Evolutionary conservation across 1,140 invertebrate genomes (phyloP).

Genomic region (Brachionus paranguensis): DNA sequence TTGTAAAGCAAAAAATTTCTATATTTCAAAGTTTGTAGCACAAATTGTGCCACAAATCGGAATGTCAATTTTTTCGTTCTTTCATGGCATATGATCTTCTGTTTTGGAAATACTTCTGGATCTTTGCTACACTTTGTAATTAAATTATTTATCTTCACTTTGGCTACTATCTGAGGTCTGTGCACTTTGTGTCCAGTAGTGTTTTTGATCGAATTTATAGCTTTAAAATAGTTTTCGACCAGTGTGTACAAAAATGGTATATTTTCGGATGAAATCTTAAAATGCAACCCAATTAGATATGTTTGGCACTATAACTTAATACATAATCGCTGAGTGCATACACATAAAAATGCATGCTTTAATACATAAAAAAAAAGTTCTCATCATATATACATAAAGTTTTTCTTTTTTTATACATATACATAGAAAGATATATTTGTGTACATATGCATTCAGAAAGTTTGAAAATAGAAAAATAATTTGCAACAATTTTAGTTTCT

Average conservation of each 20-base stretch:
- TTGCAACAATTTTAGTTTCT: too few relatives aligned
- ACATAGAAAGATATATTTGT: too few relatives aligned
- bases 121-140: background rate
- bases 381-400: too few relatives aligned
- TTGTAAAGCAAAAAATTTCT: constrained; percentile 3
- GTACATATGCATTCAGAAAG: too few relatives aligned
- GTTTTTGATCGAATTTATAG: background rate
- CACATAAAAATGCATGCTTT: too few relatives aligned
- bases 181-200: background rate
- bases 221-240: constrained; percentile 26
- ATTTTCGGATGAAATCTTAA: background rate
- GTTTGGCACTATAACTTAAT: too few relatives aligned
- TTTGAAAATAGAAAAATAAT: too few relatives aligned
- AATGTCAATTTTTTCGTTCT: background rate
- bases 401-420: too few relatives aligned
- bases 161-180: background rate
- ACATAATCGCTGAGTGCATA: too few relatives aligned
- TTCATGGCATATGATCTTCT: background rate
- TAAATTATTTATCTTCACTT: background rate
- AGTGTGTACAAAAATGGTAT: constrained; percentile 21
- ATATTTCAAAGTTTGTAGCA: background rate
- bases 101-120: background rate
- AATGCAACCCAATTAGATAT: background rate
- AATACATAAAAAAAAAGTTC: too few relatives aligned
- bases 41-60: background rate